Conservation (phyloP, 2,797 vertebrate species). For the Steatocranus sp. region DNA sequence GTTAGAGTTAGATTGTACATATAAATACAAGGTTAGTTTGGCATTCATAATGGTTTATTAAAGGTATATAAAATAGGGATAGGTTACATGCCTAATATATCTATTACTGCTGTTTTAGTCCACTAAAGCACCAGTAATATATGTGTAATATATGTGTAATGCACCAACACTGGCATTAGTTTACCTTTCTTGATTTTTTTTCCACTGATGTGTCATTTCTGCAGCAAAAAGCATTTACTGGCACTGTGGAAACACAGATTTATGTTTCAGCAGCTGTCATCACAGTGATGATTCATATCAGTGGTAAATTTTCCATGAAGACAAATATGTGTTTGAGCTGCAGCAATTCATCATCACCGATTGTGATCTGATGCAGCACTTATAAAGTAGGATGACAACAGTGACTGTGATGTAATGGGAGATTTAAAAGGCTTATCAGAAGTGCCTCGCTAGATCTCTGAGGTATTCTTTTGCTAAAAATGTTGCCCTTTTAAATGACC, state of each 20-base stretch:
- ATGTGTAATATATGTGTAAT: neutral
- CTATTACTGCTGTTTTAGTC: neutral
- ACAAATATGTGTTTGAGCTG: conserved; percentile 14
- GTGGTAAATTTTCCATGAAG: conserved; percentile 35
- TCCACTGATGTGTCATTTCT: neutral
- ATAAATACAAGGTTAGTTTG: neutral
- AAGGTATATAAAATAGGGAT: neutral
- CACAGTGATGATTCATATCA: neutral
- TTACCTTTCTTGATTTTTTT: neutral
- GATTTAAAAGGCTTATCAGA: neutral
- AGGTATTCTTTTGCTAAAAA: neutral
- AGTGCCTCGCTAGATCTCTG: neutral
- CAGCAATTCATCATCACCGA: conserved; percentile 40
- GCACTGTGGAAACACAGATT: neutral
- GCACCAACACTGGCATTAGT: neutral
- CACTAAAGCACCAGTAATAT: neutral
- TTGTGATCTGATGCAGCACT: conserved; percentile 28
- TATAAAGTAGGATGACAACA: neutral
- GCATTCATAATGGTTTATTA: neutral
- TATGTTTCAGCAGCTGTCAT: neutral
- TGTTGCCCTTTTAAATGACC: neutral
- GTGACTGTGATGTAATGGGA: neutral
- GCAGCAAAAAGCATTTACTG: neutral
- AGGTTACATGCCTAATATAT: neutral
- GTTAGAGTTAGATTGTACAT: neutral